Percentiles rank a stretch among this genome's conserved stretches.
Conservation (phyloP, 1,140 invertebrate species). For the Homalodisca vitripennis region DNA sequence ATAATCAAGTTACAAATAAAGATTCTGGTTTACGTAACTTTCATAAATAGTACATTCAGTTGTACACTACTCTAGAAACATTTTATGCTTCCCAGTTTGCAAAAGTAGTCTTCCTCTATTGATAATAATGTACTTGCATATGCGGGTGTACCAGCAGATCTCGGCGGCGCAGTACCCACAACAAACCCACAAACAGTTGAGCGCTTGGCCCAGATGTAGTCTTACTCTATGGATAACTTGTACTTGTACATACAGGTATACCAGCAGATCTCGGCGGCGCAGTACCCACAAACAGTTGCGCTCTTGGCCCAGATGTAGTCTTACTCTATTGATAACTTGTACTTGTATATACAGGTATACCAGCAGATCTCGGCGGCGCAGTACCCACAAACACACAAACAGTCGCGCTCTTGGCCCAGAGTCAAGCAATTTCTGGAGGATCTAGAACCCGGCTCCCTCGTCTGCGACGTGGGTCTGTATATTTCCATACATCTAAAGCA, state of each 20-base stretch:
- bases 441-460: constrained; percentile 84
- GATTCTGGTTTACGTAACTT: no score
- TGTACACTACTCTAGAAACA: no score
- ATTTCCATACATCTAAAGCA: no score
- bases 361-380: constrained; percentile 70
- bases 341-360: constrained; percentile 76
- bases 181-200: constrained; percentile 50
- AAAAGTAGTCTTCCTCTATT: no score
- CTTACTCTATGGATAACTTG: no score
- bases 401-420: constrained; percentile 71
- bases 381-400: constrained; percentile 45
- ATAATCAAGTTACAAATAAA: no score
- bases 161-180: constrained; percentile 54
- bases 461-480: constrained; percentile 86
- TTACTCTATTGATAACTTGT: no score
- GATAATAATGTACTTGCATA: no score
- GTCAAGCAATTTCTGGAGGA: constrained; percentile 84
- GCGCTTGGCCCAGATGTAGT: constrained; percentile 85
- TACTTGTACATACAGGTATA: no score
- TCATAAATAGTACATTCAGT: no score
- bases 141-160: constrained; percentile 84
- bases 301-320: constrained; percentile 78
- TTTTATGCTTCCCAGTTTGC: no score
- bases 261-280: constrained; percentile 71
- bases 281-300: constrained; percentile 50